Conservation (phyloP, 2,888 invertebrate genomes). For the Tenthredo mesomela region DNA sequence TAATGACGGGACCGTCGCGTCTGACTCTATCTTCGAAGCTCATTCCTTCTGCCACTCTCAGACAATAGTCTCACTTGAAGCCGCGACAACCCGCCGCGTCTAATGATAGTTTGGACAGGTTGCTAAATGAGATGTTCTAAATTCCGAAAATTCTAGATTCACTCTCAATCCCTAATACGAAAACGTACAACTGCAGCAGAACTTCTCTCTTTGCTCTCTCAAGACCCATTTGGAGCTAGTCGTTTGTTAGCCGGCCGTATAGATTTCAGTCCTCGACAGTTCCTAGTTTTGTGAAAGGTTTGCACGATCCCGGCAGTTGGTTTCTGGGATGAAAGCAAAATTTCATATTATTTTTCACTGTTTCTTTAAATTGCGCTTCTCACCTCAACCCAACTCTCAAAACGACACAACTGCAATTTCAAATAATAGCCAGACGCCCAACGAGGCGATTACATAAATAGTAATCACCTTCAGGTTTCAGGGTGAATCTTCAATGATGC, state of each 20-base stretch:
- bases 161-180: slow-evolving; percentile 37
- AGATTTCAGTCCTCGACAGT: slow-evolving; percentile 20
- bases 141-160: slow-evolving; percentile 29
- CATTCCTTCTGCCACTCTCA: slow-evolving; percentile 69
- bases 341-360: slow-evolving; percentile 25
- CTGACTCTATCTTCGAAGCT: slow-evolving; percentile 68
- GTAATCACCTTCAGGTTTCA: slow-evolving; percentile 6
- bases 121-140: slow-evolving; percentile 67
- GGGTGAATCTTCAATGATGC: slow-evolving; percentile 17
- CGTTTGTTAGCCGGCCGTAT: slow-evolving; percentile 1
- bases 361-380: not conserved
- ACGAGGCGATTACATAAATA: slow-evolving; percentile 25
- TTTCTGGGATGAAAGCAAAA: not conserved
- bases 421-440: slow-evolving; percentile 10
- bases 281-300: slow-evolving; percentile 14
- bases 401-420: not conserved
- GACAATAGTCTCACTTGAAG: slow-evolving; percentile 72
- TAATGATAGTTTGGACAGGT: slow-evolving; percentile 73
- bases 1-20: slow-evolving; percentile 67
- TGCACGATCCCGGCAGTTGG: not conserved
- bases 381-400: not conserved
- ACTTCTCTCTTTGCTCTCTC: not conserved
- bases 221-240: slow-evolving; percentile 1
- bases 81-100: slow-evolving; percentile 60
- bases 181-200: slow-evolving; percentile 19